These are phyloP conservation scores for Dunckerocampus dactyliophorus DNA, from an alignment of 2,113 vertebrate species.

Conservation along the genomic window DNA sequence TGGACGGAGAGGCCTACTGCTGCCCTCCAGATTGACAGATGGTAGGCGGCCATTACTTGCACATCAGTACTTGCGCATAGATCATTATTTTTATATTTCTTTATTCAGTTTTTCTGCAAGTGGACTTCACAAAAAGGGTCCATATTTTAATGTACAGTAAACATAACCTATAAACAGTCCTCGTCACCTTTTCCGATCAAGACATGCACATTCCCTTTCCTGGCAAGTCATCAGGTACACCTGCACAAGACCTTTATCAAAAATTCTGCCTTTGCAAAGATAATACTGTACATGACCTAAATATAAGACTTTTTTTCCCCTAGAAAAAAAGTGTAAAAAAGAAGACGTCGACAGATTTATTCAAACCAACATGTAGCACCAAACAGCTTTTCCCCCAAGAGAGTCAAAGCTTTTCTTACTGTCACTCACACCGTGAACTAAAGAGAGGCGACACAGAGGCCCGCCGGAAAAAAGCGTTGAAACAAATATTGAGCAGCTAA, in stretches of 20 bases:
- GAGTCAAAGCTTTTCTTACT: too few relatives aligned
- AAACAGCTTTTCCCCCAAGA: too few relatives aligned
- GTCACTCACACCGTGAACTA: too few relatives aligned
- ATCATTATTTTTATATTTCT: slow-evolving; percentile 6
- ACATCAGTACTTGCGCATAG: not conserved
- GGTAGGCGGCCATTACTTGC: slow-evolving; percentile 72
- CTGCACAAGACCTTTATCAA: not conserved
- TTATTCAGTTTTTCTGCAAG: slow-evolving; percentile 41
- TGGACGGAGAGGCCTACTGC: slow-evolving; percentile 87
- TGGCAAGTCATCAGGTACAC: not conserved
- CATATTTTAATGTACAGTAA: slow-evolving; percentile 11
- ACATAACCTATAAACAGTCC: slow-evolving; percentile 9
- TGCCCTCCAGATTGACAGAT: slow-evolving; percentile 84
- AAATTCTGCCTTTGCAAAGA: not conserved
- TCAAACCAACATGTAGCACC: too few relatives aligned
- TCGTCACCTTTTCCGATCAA: slow-evolving; percentile 8
- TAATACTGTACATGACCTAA: too few relatives aligned
- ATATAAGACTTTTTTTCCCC: too few relatives aligned
- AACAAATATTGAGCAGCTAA: too few relatives aligned
- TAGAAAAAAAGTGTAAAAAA: too few relatives aligned
- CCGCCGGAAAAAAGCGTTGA: too few relatives aligned
- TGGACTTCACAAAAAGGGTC: slow-evolving; percentile 3
- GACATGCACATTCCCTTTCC: not conserved
- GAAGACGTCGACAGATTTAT: too few relatives aligned
- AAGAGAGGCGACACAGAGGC: too few relatives aligned